Evolutionary conservation across 2,113 vertebrate genomes (phyloP).

Genomic region (Chaetops frenatus): DNA sequence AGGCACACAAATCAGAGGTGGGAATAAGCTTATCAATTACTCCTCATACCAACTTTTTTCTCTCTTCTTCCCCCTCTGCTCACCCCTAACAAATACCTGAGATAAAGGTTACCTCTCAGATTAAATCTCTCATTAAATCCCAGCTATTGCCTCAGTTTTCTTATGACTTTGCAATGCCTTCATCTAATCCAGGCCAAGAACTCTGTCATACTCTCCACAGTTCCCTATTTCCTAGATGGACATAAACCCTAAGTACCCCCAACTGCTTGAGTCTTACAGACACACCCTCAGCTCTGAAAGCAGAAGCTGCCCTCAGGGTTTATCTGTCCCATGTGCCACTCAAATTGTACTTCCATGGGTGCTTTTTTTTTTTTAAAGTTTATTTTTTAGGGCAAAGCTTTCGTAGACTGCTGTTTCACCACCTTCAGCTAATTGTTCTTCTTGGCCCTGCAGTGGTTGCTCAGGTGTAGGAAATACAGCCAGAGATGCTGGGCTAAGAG

Average conservation of each 20-base stretch:
- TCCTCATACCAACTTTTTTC: neutral
- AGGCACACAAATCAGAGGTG: neutral
- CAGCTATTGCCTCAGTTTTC: neutral
- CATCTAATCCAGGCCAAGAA: neutral
- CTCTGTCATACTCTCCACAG: neutral
- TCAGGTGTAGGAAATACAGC: neutral
- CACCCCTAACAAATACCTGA: neutral
- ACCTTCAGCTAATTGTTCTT: neutral
- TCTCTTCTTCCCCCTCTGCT: neutral
- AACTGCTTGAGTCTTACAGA: too few relatives aligned
- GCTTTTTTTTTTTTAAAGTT: neutral
- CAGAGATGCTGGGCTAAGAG: neutral
- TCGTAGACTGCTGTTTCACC: neutral
- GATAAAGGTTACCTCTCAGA: neutral
- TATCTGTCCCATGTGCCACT: neutral
- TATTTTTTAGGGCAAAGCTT: neutral
- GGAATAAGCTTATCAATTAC: neutral
- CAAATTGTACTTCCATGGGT: neutral
- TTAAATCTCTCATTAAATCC: slow-evolving; percentile 26
- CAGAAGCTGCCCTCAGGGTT: neutral
- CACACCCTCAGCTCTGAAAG: neutral
- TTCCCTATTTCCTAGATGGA: neutral
- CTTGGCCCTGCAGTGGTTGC: neutral
- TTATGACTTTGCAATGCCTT: neutral
- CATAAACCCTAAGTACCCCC: neutral